A percentile compares a stretch with the other conserved stretches of the same genome.
Evolutionary conservation across 2,113 vertebrate species (phyloP).

Genomic region (Zeus faber): DNA sequence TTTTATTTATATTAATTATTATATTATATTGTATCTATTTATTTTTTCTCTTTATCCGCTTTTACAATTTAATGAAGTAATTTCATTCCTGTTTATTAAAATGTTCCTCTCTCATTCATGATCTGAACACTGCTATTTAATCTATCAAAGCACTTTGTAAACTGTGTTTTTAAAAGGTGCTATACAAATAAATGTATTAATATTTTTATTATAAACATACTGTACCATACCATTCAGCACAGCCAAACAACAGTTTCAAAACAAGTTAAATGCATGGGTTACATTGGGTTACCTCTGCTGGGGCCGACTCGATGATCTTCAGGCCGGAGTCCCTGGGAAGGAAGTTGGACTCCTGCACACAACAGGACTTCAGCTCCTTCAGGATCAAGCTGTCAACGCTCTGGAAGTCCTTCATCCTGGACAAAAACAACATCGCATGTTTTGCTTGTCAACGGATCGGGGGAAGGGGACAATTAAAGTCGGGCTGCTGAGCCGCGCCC

Average conservation of each 20-base stretch:
- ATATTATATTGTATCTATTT: too few species aligned
- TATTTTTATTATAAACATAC: not conserved
- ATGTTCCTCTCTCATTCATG: too few species aligned
- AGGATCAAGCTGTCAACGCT: conserved; percentile 71
- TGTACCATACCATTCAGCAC: not conserved
- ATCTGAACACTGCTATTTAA: not conserved
- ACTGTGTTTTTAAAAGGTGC: too few species aligned
- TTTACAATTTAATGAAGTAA: too few species aligned
- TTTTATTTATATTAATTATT: not conserved
- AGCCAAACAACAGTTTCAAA: not conserved
- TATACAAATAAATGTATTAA: not conserved
- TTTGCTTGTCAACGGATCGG: not conserved
- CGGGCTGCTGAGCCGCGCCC: conserved; percentile 30
- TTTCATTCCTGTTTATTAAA: too few species aligned
- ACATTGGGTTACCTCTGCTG: conserved; percentile 76
- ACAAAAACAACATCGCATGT: conserved; percentile 26
- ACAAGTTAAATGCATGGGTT: conserved; percentile 11
- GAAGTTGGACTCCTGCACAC: conserved; percentile 83
- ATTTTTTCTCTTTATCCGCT: too few species aligned
- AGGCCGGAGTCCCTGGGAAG: conserved; percentile 88
- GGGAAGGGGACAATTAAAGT: not conserved
- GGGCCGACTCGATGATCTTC: conserved; percentile 81
- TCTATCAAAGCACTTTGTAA: too few species aligned
- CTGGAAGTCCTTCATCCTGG: conserved; percentile 60
- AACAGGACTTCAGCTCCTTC: conserved; percentile 84